Percentiles rank a stretch among this genome's conserved stretches.
phyloP scores from a whole-genome alignment of 2,888 invertebrate genomes.

The Tanytarsus gracilentus region DNA sequence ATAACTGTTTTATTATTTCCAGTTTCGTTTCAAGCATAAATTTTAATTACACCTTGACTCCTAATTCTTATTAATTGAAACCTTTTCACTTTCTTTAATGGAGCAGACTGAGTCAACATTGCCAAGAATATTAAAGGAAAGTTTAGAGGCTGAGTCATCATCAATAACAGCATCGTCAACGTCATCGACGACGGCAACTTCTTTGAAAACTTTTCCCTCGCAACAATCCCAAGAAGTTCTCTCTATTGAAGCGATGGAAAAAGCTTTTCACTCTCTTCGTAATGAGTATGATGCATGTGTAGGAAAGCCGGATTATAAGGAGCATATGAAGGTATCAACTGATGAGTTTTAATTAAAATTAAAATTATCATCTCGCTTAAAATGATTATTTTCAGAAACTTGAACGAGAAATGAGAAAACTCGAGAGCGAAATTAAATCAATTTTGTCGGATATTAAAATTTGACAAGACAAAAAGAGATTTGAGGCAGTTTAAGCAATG shows the following conservation, averaged over 20 bases:
- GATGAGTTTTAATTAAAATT: not conserved
- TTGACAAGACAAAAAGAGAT: too few species aligned
- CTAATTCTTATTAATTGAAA: not conserved
- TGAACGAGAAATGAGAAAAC: not conserved
- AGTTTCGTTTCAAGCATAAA: too few species aligned
- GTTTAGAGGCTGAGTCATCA: too few species aligned
- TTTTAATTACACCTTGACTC: too few species aligned
- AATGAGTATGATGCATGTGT: not conserved
- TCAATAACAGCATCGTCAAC: too few species aligned
- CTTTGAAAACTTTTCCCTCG: too few species aligned
- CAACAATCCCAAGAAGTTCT: too few species aligned
- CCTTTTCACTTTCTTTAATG: not conserved
- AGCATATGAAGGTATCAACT: conserved; percentile 5
- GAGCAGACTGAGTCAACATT: not conserved
- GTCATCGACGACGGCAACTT: too few species aligned
- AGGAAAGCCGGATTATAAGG: not conserved
- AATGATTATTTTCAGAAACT: not conserved
- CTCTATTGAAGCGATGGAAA: not conserved
- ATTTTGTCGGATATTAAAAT: not conserved
- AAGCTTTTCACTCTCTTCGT: not conserved
- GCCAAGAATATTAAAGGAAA: not conserved
- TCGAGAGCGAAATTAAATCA: not conserved
- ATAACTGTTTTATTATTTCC: too few species aligned
- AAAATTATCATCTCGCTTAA: not conserved
- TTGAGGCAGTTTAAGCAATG: too few species aligned